These are phyloP conservation scores for Patiria pectinifera DNA, from an alignment of 53 echinoderm and acorn worm genomes.

Conservation along the genomic window DNA sequence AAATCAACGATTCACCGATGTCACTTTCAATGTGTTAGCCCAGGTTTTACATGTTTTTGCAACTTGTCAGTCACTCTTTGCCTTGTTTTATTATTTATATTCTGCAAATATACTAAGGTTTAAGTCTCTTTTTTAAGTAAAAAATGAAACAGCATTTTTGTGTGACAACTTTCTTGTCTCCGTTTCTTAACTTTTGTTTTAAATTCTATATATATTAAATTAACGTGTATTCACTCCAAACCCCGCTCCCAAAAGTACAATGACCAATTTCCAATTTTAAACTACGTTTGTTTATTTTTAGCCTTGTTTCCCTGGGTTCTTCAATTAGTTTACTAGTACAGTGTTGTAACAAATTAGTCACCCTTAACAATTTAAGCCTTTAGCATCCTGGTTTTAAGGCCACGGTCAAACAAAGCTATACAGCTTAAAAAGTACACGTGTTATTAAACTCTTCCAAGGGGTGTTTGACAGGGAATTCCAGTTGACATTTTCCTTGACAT, in stretches of 20 bases:
- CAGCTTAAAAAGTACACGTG: not conserved
- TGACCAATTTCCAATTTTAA: not conserved
- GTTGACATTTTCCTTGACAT: not conserved
- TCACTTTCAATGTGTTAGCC: too few relatives aligned
- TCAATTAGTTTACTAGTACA: not conserved
- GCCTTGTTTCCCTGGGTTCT: not conserved
- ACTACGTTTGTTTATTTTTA: not conserved
- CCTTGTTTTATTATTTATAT: too few relatives aligned
- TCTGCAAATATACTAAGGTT: too few relatives aligned
- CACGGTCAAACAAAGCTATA: conserved; percentile 10
- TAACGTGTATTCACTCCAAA: too few relatives aligned
- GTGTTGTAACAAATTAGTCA: conserved; percentile 8
- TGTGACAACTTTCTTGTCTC: too few relatives aligned
- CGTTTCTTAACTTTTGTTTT: too few relatives aligned
- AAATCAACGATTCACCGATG: too few relatives aligned
- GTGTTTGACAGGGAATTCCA: not conserved
- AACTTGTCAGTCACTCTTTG: too few relatives aligned
- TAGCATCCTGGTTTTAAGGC: conserved; percentile 26
- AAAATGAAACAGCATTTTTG: too few relatives aligned
- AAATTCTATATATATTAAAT: too few relatives aligned
- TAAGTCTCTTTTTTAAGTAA: too few relatives aligned
- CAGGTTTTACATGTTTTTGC: too few relatives aligned
- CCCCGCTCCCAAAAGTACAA: not conserved
- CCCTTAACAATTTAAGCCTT: not conserved
- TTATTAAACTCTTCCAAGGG: not conserved